Evolutionary conservation across 2,113 vertebrate genomes (phyloP).

Genomic region (Pogonocichla stellata): DNA sequence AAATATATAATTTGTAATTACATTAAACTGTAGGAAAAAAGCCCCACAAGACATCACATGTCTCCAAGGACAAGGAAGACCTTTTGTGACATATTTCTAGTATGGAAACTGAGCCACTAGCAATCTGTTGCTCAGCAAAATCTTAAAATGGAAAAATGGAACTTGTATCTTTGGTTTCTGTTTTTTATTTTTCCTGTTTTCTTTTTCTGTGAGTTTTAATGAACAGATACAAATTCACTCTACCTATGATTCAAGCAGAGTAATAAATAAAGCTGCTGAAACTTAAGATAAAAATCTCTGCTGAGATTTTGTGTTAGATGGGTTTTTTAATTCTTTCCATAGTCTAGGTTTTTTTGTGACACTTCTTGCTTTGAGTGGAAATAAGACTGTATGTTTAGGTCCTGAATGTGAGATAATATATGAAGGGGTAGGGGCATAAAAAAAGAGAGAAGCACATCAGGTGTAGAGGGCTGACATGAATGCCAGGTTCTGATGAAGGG

Average conservation of each 20-base stretch:
- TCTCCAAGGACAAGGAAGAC: background rate
- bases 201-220: background rate
- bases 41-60: background rate
- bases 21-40: background rate
- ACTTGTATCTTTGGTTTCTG: background rate
- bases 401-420: background rate
- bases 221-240: background rate
- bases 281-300: background rate
- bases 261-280: background rate
- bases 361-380: background rate
- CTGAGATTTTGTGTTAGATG: background rate
- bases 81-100: background rate
- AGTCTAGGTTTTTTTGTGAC: background rate
- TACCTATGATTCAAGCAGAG: background rate
- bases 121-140: background rate
- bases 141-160: background rate
- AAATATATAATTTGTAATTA: background rate
- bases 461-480: background rate
- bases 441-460: background rate
- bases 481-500: background rate
- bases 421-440: rapidly evolving
- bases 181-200: background rate
- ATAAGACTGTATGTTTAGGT: background rate
- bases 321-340: background rate
- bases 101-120: background rate